These are phyloP conservation scores for Otolemur garnettii DNA, from an alignment of 2,113 vertebrate species.

Conservation along the genomic window DNA sequence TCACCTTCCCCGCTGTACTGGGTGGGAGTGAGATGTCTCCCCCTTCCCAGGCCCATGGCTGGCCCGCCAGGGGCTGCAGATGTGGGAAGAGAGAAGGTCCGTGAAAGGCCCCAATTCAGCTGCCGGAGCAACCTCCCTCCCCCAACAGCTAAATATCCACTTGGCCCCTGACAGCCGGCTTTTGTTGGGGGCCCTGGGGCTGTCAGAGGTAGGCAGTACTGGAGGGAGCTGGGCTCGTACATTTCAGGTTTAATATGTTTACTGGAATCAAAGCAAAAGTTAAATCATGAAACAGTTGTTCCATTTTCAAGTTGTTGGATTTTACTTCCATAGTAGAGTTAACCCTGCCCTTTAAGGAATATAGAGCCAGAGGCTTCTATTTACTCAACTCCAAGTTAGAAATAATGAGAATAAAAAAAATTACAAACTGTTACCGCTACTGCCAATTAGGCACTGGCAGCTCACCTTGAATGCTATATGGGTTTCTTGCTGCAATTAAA, in stretches of 20 bases:
- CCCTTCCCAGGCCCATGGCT: constrained; percentile 80
- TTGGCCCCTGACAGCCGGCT: constrained; percentile 17
- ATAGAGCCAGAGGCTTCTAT: constrained; percentile 42
- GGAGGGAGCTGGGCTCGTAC: not conserved
- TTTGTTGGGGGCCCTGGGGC: constrained; percentile 30
- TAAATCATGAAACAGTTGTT: not conserved
- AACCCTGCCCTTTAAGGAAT: not conserved
- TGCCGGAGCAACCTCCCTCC: not conserved
- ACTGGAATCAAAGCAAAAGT: not conserved
- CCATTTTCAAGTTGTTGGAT: not conserved
- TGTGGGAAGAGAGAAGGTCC: constrained; percentile 78
- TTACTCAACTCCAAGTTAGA: constrained; percentile 44
- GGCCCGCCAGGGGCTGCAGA: constrained; percentile 86
- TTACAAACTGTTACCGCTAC: constrained; percentile 49
- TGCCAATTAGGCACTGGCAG: constrained; percentile 32
- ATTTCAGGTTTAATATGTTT: not conserved
- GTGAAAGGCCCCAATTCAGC: constrained; percentile 66
- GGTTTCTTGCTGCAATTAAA: not conserved
- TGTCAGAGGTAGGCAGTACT: not conserved
- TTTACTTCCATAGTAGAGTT: constrained; percentile 1
- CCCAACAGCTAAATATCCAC: not conserved
- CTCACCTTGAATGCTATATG: not conserved
- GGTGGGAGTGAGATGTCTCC: constrained; percentile 49
- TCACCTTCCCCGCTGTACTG: constrained; percentile 73
- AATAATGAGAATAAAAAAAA: constrained; percentile 57